Conservation (phyloP, 2,113 vertebrate genomes). For the Isichthys henryi region DNA sequence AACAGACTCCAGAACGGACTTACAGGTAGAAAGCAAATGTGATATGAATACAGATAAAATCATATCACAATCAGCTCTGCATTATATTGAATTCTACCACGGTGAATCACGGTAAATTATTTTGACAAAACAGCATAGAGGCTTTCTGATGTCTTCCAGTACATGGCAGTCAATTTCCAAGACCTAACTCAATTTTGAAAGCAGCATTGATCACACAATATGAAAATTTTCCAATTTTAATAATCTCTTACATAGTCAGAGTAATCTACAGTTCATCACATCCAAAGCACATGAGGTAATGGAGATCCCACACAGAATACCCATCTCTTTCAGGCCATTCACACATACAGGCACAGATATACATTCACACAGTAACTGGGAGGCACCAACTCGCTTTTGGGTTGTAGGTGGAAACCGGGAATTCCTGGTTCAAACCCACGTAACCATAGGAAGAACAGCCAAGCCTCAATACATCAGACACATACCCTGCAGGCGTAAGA, state of each 20-base stretch:
- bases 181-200: background rate
- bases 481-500: background rate
- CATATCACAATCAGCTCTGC: background rate
- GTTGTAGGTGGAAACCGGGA: background rate
- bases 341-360: background rate
- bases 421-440: background rate
- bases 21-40: background rate
- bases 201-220: background rate
- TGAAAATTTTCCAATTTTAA: background rate
- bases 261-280: background rate
- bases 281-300: background rate
- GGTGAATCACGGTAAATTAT: background rate
- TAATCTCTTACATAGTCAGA: background rate
- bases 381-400: background rate
- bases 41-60: background rate
- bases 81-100: background rate
- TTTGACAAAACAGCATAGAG: background rate
- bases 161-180: background rate
- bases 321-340: background rate
- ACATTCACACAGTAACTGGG: background rate
- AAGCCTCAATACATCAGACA: background rate
- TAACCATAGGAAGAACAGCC: background rate
- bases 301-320: background rate
- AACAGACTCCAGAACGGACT: background rate
- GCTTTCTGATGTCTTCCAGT: background rate